Percentiles rank a stretch among this genome's conserved stretches.
Conservation (phyloP, 2,113 vertebrate species). For the Antechinus flavipes region DNA sequence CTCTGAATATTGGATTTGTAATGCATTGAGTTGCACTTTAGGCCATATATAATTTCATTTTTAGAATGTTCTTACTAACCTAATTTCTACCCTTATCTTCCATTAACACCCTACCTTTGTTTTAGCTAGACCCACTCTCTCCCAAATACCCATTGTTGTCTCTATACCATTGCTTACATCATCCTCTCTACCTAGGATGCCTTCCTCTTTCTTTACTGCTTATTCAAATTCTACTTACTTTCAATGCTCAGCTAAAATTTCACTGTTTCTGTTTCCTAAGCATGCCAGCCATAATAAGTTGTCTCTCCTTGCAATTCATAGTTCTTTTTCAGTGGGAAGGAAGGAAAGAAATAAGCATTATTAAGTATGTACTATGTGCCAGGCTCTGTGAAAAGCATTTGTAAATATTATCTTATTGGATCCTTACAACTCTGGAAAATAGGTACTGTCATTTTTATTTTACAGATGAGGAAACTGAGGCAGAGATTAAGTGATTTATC, state of each 20-base stretch:
- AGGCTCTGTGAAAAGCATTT: not conserved
- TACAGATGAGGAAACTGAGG: not conserved
- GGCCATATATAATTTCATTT: not conserved
- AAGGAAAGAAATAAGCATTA: not conserved
- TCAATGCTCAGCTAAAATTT: too few relatives aligned
- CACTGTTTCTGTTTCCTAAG: too few relatives aligned
- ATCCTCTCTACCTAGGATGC: too few relatives aligned
- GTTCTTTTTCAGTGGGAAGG: not conserved
- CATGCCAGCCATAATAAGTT: not conserved
- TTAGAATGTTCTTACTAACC: not conserved
- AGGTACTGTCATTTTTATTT: not conserved
- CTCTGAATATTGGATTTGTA: not conserved
- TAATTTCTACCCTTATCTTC: not conserved
- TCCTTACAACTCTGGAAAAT: not conserved
- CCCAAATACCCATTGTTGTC: not conserved
- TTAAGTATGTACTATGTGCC: not conserved
- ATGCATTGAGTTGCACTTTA: not conserved
- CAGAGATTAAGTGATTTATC: not conserved
- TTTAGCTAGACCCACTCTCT: not conserved
- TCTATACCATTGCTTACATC: too few relatives aligned
- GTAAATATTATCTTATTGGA: not conserved
- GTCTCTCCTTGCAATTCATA: not conserved
- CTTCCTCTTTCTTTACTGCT: too few relatives aligned
- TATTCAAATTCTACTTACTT: too few relatives aligned
- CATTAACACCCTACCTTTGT: not conserved